phyloP scores from a whole-genome alignment of 2,888 invertebrate genomes.

The Ophion ventricosus region DNA sequence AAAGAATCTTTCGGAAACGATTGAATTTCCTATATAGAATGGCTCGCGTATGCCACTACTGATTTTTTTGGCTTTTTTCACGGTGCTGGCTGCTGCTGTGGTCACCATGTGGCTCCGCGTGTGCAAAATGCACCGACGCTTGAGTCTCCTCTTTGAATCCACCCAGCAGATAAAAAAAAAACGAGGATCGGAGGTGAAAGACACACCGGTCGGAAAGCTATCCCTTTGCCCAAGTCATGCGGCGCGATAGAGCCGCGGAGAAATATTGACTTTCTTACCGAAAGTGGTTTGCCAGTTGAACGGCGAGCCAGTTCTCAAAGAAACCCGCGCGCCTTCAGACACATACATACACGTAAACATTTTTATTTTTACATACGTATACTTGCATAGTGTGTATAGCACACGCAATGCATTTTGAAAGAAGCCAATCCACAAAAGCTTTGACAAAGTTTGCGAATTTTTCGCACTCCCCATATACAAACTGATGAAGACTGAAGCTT shows the following conservation, averaged over 20 bases:
- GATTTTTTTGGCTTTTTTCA: too few relatives aligned
- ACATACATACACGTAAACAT: background rate
- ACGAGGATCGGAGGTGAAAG: slow-evolving; percentile 11
- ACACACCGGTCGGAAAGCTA: slow-evolving; percentile 11
- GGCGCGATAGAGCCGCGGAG: slow-evolving; percentile 42
- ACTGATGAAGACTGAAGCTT: too few relatives aligned
- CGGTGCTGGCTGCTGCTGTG: background rate
- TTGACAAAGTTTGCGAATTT: too few relatives aligned
- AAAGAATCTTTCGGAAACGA: background rate
- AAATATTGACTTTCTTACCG: slow-evolving; percentile 65
- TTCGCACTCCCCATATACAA: too few relatives aligned
- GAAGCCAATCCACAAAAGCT: background rate
- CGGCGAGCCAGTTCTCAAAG: slow-evolving; percentile 53
- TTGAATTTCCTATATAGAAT: background rate
- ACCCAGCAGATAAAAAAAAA: slow-evolving; percentile 9
- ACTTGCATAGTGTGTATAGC: too few relatives aligned
- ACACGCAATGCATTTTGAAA: background rate
- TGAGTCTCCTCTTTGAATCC: slow-evolving; percentile 21
- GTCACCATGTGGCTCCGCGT: slow-evolving; percentile 27
- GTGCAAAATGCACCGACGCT: slow-evolving; percentile 38
- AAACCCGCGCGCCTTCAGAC: slow-evolving; percentile 43
- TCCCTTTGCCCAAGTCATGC: slow-evolving; percentile 2
- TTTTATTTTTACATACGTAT: background rate
- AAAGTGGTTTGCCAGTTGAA: slow-evolving; percentile 61
- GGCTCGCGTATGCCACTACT: too few relatives aligned